Base-by-base conservation (phyloP, 1,140 invertebrate species). In the Stenopsyche tienmushanensis region DNA sequence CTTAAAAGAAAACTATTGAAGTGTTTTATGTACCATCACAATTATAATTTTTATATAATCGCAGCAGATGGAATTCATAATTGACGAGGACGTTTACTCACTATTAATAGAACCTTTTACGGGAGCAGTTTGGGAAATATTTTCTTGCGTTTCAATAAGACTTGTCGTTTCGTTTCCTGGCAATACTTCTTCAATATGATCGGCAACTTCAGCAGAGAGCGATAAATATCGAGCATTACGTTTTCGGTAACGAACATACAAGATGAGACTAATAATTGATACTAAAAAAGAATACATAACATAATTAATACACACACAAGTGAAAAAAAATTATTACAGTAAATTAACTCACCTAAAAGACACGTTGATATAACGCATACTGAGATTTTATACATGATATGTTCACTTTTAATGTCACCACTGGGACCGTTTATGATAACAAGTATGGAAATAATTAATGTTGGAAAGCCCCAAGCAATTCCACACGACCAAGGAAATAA, bases 381-480 rank as follows among this genome's bases (percentile, higher is more conserved):
- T 1, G 77, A 69, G 34, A 81, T 75, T 3, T 75, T 77, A 41
- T 80, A 76, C 1, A 72, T 72, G 1, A 75, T 72, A 45, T 74
- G 74, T 50, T 55, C 62, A 34, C 26, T 45, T 3, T 75, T 72
- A 13, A 78, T 64, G 20, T 70, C 64, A 0, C 65, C 72, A 1
- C 42, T 66, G 13, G 71, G 67, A 45, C 74, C 73, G 9, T 81
- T 82, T 29, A 83, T 76, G 2, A 82, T 71, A 52, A 89, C 76
- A 21, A 90, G 69, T 0, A 84, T 74, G 0, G 78, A 78, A 5
- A 85, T 80, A 68, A 88, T 80, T 1, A 84, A 72, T 0, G 74
- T 73, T 0, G 83, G 82, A 1, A 81, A 74, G 9, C 91, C 92
- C 89, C 91, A 94, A 68, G 90, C 90, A 66, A 90, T 78, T 5